These are phyloP conservation scores for Formica aserva DNA, from an alignment of 2,888 invertebrate species.

Conservation along the genomic window DNA sequence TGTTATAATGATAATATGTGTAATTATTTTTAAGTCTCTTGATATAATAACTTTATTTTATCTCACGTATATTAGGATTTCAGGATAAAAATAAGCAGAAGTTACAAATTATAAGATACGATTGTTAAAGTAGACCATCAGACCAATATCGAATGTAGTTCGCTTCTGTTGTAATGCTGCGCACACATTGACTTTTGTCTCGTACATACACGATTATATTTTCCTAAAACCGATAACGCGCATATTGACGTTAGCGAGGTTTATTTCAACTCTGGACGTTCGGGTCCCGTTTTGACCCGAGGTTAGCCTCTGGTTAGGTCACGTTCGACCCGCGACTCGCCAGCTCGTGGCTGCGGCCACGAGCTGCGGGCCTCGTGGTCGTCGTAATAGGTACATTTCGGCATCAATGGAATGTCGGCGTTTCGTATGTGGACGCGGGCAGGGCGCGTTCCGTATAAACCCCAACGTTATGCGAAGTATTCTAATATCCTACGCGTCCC, in stretches of 20 bases:
- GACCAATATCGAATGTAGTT: neutral
- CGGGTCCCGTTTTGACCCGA: constrained; percentile 38
- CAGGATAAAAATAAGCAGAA: neutral
- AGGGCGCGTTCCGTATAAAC: constrained; percentile 71
- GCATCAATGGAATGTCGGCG: constrained; percentile 78
- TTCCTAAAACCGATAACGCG: constrained; percentile 54
- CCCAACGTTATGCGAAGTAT: constrained; percentile 78
- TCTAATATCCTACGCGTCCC: constrained; percentile 80
- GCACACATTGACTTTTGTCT: constrained; percentile 1
- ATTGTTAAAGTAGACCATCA: neutral
- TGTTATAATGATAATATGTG: neutral
- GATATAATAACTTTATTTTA: constrained; percentile 1
- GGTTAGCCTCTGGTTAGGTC: constrained; percentile 51
- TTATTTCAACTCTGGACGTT: constrained; percentile 34
- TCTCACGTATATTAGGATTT: neutral
- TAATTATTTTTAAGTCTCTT: neutral
- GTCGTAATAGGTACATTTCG: constrained; percentile 74
- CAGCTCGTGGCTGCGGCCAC: constrained; percentile 49
- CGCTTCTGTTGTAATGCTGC: neutral
- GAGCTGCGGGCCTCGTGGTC: constrained; percentile 59
- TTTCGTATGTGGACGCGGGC: constrained; percentile 66
- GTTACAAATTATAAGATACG: neutral
- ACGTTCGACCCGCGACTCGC: constrained; percentile 52
- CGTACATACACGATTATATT: neutral
- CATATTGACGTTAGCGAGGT: constrained; percentile 18